Percentiles rank a stretch among this genome's conserved stretches.
Evolutionary conservation across 2,797 vertebrate species (phyloP).

Genomic region (Hafferia zeledoni): DNA sequence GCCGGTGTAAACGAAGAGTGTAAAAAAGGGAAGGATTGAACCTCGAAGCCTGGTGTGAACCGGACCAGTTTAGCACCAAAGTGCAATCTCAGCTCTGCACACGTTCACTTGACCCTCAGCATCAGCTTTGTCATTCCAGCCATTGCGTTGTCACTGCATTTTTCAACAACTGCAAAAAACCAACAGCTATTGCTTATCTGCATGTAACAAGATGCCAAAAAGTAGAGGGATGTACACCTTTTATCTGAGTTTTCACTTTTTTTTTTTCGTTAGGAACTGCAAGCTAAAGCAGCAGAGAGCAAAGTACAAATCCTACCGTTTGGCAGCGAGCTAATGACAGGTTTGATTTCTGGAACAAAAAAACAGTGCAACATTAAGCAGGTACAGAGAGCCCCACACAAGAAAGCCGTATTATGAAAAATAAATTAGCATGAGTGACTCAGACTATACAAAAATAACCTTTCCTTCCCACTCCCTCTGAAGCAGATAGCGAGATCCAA

Average conservation of each 20-base stretch:
- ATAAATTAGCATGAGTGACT: conserved; percentile 54
- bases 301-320: background rate
- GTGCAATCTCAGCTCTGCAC: background rate
- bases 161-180: background rate
- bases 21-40: background rate
- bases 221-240: background rate
- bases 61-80: background rate
- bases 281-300: background rate
- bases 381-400: conserved; percentile 56
- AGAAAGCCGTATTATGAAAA: conserved; percentile 66
- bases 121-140: rapidly evolving
- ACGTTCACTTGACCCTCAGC: background rate
- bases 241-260: background rate
- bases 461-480: conserved; percentile 44
- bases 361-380: conserved; percentile 49
- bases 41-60: background rate
- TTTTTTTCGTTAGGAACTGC: background rate
- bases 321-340: conserved; percentile 22
- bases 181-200: background rate
- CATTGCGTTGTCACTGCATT: background rate
- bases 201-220: background rate
- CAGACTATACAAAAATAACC: conserved; percentile 59
- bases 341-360: conserved; percentile 70
- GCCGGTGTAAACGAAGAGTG: background rate
- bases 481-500: conserved; percentile 47